Conservation (phyloP, 2,113 vertebrate genomes). For the Piliocolobus tephrosceles region DNA sequence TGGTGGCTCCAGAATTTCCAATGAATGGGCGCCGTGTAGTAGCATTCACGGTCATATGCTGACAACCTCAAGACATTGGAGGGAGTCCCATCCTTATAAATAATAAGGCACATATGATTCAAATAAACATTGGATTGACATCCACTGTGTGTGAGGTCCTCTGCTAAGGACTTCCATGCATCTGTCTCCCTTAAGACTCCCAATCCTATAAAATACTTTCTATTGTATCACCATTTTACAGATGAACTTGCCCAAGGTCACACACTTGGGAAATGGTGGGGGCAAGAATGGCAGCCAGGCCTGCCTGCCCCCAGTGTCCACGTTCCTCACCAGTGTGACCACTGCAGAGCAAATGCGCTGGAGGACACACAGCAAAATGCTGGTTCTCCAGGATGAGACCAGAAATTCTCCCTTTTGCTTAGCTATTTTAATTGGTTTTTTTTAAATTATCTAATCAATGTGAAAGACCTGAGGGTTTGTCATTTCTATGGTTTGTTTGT, state of each 20-base stretch:
- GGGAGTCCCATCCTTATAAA: background rate
- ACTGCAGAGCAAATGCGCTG: background rate
- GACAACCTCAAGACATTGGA: conserved; percentile 8
- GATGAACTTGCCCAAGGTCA: conserved; percentile 40
- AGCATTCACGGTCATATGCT: background rate
- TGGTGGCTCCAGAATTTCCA: conserved; percentile 1
- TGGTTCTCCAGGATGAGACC: background rate
- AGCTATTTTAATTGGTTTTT: background rate
- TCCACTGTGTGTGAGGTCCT: background rate
- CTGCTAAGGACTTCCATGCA: background rate
- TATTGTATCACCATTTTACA: background rate
- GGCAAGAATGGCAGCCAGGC: background rate
- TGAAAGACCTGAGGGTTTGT: background rate
- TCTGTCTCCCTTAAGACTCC: background rate
- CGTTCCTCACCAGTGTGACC: background rate
- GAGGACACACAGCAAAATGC: background rate
- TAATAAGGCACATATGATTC: background rate
- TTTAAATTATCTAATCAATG: background rate
- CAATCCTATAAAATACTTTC: background rate
- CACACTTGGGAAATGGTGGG: background rate
- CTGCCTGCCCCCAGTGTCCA: background rate
- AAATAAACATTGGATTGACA: background rate
- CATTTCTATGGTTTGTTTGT: background rate
- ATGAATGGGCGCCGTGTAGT: background rate
- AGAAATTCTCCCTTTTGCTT: background rate